Evolutionary conservation across 2,797 vertebrate species (phyloP), one percentile per base, ranked within the genome.

Genomic region (Siniperca obscura): DNA sequence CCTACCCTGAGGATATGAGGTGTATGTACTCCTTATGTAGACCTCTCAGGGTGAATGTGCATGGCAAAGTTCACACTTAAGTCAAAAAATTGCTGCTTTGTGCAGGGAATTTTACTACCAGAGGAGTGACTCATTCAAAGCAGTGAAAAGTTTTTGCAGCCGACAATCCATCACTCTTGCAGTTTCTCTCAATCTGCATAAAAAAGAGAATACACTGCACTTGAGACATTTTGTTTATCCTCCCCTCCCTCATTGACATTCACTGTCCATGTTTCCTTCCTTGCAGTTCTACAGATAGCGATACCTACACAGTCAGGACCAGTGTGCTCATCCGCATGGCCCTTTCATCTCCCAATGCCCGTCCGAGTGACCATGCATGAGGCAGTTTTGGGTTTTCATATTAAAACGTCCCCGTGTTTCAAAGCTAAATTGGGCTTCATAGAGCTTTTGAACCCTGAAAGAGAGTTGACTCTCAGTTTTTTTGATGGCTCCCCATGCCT

Each of bases 371-470:
- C 82, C 86, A 64, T 44, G 70, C 79, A 72, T 55, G 59, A 87
- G 81, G 59, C 87, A 40, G 82, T 82, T 89, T 83, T 36, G 74
- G 86, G 74, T 86, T 92, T 91, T 85, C 76, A 80, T 76, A 86
- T 84, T 82, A 81, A 92, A 90, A 79, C 30, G 22, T 64, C 81
- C 73, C 81, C 79, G 44, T 87, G 73, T 90, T 91, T 91, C 91
- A 92, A 92, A 93, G 92, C 85, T 69, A 86, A 89, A 91, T 89
- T 87, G 81, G 84, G 79, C 86, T 90, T 93, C 87, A 91, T 71
- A 87, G 74, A 25, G 80, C 84, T 81, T 93, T 92, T 93, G 87
- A 93, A 91, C 78, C 72, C 84, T 82, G 75, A 84, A 86, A 92
- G 85, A 83, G 85, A 78, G 76, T 86, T 76, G 74, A 85, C 65